phyloP scores from a whole-genome alignment of 2,113 vertebrate species.

The Mesitornis unicolor region DNA sequence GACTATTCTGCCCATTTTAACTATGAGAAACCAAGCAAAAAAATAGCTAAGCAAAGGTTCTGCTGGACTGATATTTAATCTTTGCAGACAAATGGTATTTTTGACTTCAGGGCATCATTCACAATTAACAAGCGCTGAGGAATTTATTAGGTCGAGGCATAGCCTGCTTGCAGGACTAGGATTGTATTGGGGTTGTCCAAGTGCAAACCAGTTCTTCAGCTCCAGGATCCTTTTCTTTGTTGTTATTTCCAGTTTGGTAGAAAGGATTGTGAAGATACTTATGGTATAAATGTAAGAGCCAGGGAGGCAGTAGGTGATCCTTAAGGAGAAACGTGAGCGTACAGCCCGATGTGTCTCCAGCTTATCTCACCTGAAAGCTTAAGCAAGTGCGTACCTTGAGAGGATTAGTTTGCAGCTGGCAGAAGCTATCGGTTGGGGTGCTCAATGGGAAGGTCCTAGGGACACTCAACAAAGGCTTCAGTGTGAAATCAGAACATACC shows the following conservation, averaged over 20 bases:
- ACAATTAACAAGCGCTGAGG: background rate
- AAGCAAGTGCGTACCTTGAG: background rate
- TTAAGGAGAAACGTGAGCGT: background rate
- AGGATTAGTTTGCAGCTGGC: background rate
- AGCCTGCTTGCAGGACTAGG: background rate
- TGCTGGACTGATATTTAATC: background rate
- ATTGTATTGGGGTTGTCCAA: background rate
- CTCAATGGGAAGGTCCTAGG: background rate
- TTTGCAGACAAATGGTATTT: background rate
- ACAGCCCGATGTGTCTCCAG: background rate
- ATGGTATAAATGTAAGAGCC: accelerated
- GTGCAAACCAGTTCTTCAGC: background rate
- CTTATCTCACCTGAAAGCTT: background rate
- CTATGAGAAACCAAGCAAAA: background rate
- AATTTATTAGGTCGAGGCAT: background rate
- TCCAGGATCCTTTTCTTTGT: background rate
- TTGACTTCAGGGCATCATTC: background rate
- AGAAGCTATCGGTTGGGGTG: background rate
- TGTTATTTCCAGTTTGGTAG: background rate
- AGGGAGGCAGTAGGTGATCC: background rate
- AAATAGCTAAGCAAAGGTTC: background rate
- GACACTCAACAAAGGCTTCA: background rate
- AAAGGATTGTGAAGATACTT: background rate
- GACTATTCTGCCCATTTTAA: background rate
- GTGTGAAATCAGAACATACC: background rate